Evolutionary conservation across 2,888 invertebrate genomes (phyloP).

Genomic region (Ochropacha duplaris): DNA sequence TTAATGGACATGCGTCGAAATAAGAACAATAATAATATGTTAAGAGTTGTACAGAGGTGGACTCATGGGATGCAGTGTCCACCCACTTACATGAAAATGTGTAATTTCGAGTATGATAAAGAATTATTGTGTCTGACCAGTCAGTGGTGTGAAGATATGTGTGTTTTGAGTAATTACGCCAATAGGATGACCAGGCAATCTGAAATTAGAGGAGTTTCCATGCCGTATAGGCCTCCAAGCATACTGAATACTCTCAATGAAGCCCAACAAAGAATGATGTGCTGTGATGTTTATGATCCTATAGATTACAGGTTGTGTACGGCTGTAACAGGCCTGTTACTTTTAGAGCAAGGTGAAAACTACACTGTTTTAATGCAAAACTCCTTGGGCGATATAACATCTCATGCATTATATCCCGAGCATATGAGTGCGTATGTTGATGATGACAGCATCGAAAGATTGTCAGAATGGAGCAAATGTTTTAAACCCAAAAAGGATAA

Average conservation of each 20-base stretch:
- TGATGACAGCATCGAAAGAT: constrained; percentile 50
- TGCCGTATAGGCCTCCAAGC: constrained; percentile 68
- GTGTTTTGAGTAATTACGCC: constrained; percentile 59
- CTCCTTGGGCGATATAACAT: constrained; percentile 68
- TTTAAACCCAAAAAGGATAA: constrained; percentile 38
- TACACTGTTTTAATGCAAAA: constrained; percentile 63
- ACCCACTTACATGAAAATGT: constrained; percentile 68
- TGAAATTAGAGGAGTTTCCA: constrained; percentile 43
- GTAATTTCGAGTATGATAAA: constrained; percentile 57
- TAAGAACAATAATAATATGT: constrained; percentile 35
- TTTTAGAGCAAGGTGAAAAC: constrained; percentile 54
- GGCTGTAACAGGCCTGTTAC: constrained; percentile 53
- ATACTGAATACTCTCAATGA: constrained; percentile 53
- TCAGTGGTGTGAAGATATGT: constrained; percentile 73
- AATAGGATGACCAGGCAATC: constrained; percentile 40
- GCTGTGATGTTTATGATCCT: constrained; percentile 56
- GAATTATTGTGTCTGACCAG: constrained; percentile 65
- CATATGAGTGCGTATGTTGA: constrained; percentile 55
- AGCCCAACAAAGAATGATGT: constrained; percentile 53
- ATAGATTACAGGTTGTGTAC: constrained; percentile 56
- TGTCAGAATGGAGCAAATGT: constrained; percentile 60
- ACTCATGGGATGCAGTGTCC: constrained; percentile 80
- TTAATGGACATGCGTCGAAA: constrained; percentile 61
- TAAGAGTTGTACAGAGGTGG: constrained; percentile 76
- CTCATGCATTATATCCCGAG: constrained; percentile 57